Evolutionary conservation across 2,888 invertebrate genomes (phyloP).

Genomic region (Drosophila basisetae): DNA sequence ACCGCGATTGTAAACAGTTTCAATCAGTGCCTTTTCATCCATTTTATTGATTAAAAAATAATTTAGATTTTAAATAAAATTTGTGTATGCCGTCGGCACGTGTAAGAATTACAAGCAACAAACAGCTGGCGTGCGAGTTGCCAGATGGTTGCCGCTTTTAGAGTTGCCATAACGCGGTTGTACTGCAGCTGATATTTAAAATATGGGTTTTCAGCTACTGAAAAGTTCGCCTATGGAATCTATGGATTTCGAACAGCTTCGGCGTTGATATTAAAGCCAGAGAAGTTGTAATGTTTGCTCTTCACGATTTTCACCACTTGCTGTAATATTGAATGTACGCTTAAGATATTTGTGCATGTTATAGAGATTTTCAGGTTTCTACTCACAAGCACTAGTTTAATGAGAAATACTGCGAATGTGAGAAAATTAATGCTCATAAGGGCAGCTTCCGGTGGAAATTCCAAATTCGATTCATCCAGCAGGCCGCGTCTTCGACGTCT

Average conservation of each 20-base stretch:
- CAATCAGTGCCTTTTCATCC: conserved; percentile 72
- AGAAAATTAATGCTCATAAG: conserved; percentile 93
- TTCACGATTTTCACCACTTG: conserved; percentile 89
- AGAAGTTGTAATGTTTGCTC: conserved; percentile 86
- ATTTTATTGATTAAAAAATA: conserved; percentile 45
- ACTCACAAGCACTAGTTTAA: conserved; percentile 92
- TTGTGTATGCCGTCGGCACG: conserved; percentile 55
- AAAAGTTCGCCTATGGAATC: background rate
- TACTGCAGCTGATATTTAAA: conserved; percentile 15
- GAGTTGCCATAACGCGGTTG: conserved; percentile 9
- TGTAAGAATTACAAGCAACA: conserved; percentile 44
- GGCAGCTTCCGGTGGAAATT: conserved; percentile 93
- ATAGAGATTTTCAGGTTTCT: background rate
- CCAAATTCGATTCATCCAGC: conserved; percentile 87
- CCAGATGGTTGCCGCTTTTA: background rate
- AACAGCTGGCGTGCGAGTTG: conserved; percentile 36
- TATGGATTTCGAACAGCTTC: conserved; percentile 64
- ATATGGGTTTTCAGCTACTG: background rate
- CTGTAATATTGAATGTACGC: conserved; percentile 85
- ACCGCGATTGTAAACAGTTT: conserved; percentile 53
- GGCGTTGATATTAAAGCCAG: conserved; percentile 74
- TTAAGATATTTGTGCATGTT: background rate
- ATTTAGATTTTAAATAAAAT: conserved; percentile 12
- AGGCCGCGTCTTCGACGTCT: conserved; percentile 79
- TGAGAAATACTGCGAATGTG: conserved; percentile 93